Base-by-base conservation (phyloP, 2,888 invertebrate genomes). In the Urechis unicinctus region DNA sequence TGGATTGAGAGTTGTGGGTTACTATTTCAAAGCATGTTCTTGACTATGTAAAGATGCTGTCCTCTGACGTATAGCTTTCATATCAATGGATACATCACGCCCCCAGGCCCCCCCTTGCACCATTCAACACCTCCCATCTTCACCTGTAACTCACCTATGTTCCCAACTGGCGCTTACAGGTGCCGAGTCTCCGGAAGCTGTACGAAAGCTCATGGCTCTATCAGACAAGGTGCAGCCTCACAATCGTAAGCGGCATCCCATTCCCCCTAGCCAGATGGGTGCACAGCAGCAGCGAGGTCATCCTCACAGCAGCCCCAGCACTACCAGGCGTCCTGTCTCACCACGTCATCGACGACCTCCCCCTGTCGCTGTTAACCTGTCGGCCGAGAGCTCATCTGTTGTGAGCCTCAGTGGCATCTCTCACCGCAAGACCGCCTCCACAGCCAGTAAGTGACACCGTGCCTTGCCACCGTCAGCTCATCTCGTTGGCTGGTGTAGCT, bases 161-260 rank as follows among this genome's bases (percentile, higher is more conserved):
- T n/a, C n/a, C n/a, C n/a, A n/a, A n/a, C n/a, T n/a, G n/a, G n/a
- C n/a, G n/a, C n/a, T n/a, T n/a, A 17, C 55, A 83, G 88, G 94
- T 63, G 88, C 95, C 43, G 94, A 94, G 43, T 95, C 95, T 17
- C 97, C 97, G 24, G 95, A 96, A 79, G 93, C 96, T 6, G 93
- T 97, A 22, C 85, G 94, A 69, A 98, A 98, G 78, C 85, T 98
- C 75, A 82, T 98, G 66, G 88, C 95, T 5, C 82, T 98, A 30
- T 91, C 79, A 17, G 81, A 81, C 61, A 75, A 75, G 64, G 73
- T 73, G 17, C 70, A 70, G 50, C 74, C 74, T 44, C 73, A 73
- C 61, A 72, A 74, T 59, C 69, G 69, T 53, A 73, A 73, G 65
- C 53, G 92, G 92, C 79, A 89, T 91, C 9, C 83, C 91, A 53